These are phyloP conservation scores for Ganaspis sp. DNA, from an alignment of 1,140 invertebrate genomes.

Conservation along the genomic window DNA sequence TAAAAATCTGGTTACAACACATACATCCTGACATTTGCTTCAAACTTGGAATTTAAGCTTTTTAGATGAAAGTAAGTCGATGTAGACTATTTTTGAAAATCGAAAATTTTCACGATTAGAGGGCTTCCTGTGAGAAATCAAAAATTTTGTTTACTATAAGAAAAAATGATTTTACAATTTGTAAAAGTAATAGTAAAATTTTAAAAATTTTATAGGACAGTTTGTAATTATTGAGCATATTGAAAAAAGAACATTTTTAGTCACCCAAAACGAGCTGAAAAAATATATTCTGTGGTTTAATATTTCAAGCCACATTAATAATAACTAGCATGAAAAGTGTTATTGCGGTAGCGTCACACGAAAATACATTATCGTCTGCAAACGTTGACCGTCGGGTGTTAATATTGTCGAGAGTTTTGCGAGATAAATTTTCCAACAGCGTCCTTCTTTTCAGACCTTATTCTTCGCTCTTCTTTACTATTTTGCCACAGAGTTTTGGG, in stretches of 20 bases:
- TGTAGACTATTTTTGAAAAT: too few species aligned
- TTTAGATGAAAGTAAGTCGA: too few species aligned
- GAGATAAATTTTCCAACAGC: conserved; percentile 8
- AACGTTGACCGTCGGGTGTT: conserved; percentile 2
- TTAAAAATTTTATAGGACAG: too few species aligned
- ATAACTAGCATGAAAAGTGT: neutral
- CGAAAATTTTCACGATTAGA: too few species aligned
- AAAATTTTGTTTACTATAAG: too few species aligned
- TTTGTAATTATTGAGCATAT: too few species aligned
- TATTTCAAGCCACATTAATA: neutral
- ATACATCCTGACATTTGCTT: too few species aligned
- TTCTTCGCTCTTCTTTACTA: neutral
- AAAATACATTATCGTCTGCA: neutral
- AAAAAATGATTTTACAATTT: too few species aligned
- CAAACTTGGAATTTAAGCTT: too few species aligned
- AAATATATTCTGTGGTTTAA: neutral
- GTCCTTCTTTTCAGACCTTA: neutral
- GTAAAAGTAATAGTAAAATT: neutral
- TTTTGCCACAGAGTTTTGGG: neutral
- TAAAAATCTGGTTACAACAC: too few species aligned
- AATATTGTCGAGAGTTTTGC: conserved; percentile 15
- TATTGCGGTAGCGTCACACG: neutral
- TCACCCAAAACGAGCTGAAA: neutral
- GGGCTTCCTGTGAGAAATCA: too few species aligned
- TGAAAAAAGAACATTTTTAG: too few species aligned